phyloP scores from a whole-genome alignment of 2,113 vertebrate genomes.

The Melanostigma gelatinosum region DNA sequence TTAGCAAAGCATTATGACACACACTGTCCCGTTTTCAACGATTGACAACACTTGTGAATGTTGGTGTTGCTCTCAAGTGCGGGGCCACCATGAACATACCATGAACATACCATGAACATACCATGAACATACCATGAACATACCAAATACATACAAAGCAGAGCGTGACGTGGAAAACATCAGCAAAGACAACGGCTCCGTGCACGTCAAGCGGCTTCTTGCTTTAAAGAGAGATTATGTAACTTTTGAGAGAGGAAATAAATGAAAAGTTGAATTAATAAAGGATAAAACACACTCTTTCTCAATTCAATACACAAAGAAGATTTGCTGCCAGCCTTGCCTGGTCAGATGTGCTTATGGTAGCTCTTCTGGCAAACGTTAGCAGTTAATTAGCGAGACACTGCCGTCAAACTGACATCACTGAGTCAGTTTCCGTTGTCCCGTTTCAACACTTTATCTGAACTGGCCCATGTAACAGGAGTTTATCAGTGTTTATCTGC shows the following conservation, averaged over 20 bases:
- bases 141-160: neutral
- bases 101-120: conserved; percentile 21
- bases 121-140: conserved; percentile 22
- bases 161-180: neutral
- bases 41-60: conserved; percentile 17
- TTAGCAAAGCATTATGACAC: conserved; percentile 9
- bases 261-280: neutral
- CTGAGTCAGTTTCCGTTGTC: neutral
- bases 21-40: conserved; percentile 19
- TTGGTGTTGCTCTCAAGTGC: conserved; percentile 24
- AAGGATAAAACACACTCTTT: neutral
- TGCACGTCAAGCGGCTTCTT: neutral
- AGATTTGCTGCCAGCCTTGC: neutral
- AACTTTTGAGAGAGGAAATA: neutral
- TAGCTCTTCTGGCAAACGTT: neutral
- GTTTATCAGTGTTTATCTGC: neutral
- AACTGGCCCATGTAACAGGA: neutral
- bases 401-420: neutral
- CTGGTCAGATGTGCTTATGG: neutral
- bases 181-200: neutral
- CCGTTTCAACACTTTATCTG: neutral
- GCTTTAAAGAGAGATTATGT: neutral
- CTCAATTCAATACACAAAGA: neutral
- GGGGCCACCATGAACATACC: conserved; percentile 9
- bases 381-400: neutral